Percentiles rank a stretch among this genome's conserved stretches.
Conservation (phyloP, 92 coral and sea anemone genomes). For the Zoanthus sansibaricus region DNA sequence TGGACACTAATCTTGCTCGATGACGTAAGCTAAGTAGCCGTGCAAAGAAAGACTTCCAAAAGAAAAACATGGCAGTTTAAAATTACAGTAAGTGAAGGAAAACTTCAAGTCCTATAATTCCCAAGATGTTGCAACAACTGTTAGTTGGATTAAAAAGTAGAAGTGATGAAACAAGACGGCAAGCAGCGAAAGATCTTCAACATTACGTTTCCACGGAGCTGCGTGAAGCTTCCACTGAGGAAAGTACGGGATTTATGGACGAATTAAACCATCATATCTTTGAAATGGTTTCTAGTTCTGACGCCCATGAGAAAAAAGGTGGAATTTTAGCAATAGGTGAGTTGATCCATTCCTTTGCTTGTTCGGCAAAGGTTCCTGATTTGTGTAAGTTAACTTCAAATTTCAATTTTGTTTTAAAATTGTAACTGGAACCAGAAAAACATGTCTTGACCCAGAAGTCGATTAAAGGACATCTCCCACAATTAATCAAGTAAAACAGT, state of each 20-base stretch:
- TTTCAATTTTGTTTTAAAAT: not conserved
- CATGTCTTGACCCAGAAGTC: no score
- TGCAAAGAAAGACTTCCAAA: not conserved
- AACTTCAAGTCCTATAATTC: not conserved
- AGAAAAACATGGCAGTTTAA: constrained; percentile 59
- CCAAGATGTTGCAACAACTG: constrained; percentile 82
- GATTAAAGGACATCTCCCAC: no score
- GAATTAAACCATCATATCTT: constrained; percentile 93
- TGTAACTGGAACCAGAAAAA: not conserved
- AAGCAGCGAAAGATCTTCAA: constrained; percentile 92
- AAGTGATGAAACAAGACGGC: constrained; percentile 87
- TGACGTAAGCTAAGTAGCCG: constrained; percentile 34
- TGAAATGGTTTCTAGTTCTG: constrained; percentile 99
- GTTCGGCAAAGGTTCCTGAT: constrained; percentile 20
- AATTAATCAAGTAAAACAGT: no score
- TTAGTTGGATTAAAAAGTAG: constrained; percentile 96
- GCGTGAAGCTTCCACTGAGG: constrained; percentile 97
- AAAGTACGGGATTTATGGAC: constrained; percentile 92
- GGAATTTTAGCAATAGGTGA: constrained; percentile 98
- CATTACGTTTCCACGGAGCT: constrained; percentile 97
- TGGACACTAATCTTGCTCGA: not conserved
- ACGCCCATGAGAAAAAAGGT: constrained; percentile 97
- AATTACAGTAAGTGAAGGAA: not conserved
- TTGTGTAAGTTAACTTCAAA: not conserved
- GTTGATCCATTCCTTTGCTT: not conserved